Conservation (phyloP, 2,888 invertebrate genomes). For the Mythimna lalbum region DNA sequence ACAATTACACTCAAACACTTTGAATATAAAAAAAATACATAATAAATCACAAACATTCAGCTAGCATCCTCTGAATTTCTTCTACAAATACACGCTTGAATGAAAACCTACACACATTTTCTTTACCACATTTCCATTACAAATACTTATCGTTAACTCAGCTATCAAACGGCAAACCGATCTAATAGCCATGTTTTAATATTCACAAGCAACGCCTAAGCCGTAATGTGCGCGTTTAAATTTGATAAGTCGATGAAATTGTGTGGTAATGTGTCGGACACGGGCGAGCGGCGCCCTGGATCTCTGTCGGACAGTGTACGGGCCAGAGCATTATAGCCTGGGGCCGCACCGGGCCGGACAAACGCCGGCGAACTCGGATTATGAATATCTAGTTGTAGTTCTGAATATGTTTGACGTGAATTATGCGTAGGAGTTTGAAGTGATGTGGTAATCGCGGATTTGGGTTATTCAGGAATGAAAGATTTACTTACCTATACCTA, state of each 20-base stretch:
- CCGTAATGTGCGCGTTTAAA: conserved; percentile 71
- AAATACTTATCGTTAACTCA: conserved; percentile 32
- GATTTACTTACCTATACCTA: too few species aligned
- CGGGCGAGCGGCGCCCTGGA: conserved; percentile 74
- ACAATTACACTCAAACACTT: background rate
- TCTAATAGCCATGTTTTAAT: conserved; percentile 59
- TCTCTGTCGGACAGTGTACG: conserved; percentile 65
- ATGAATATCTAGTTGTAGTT: conserved; percentile 50
- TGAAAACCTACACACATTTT: conserved; percentile 17
- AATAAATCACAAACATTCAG: background rate
- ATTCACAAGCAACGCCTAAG: conserved; percentile 60
- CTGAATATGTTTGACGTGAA: conserved; percentile 51
- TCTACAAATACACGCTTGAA: conserved; percentile 14
- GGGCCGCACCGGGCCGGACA: conserved; percentile 53
- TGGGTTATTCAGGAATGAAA: background rate
- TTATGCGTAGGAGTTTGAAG: conserved; percentile 38
- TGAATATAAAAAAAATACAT: background rate
- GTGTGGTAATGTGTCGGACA: conserved; percentile 86
- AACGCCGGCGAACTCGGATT: conserved; percentile 48
- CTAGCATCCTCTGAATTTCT: background rate
- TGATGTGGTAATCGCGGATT: conserved; percentile 16
- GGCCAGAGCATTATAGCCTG: conserved; percentile 70
- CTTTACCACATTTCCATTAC: conserved; percentile 24
- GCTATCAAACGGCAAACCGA: conserved; percentile 38
- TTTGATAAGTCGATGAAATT: conserved; percentile 84